Evolutionary conservation across 2,797 vertebrate species (phyloP), one percentile per base, ranked within the genome.

Genomic region (Gymnothorax javanicus): DNA sequence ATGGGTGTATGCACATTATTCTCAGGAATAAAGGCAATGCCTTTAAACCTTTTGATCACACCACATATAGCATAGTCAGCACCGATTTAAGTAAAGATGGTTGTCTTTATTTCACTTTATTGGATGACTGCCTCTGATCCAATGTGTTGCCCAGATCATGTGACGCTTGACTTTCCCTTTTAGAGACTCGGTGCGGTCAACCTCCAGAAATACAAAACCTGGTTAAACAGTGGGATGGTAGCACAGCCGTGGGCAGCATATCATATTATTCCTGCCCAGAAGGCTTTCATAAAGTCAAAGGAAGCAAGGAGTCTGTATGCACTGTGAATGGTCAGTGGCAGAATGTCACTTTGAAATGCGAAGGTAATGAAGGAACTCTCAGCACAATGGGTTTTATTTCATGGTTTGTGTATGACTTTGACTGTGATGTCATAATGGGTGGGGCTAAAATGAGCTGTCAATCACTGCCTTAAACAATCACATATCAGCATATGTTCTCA

Each of bases 151-250:
- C 71, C 67, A 27, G 25, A 71, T 71, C 67, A 9, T 2, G 33
- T 17, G 73, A 20, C 69, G 83, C 50, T 50, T 67, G 33, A n/a
- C 60, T 57, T 89, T 90, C 91, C 17, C 90, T 88, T 93, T 89
- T 91, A 95, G 95, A 94, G 93, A 90, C 94, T 15, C 86, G 92
- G 82, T 95, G 94, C 86, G 91, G 93, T 52, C 86, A 86, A 2
- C 93, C 94, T 87, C 94, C 93, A 27, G 90, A 92, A 83, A 90
- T 94, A 87, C 86, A 89, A 50, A 85, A 92, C 20, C 92, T 93
- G 86, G 91, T 93, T 58, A 87, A 93, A 8, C 58, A 93, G 59
- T 93, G 94, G 54, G 94, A 93, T 89, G 94, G 93, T 86, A 93
- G 93, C 56, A 88, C 89, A 6, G 87, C 83, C 0, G 88, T 89